Percentiles rank a stretch among this genome's conserved stretches.
These are phyloP conservation scores for Zaprionus nigranus DNA, from an alignment of 1,140 invertebrate species.

Conservation along the genomic window DNA sequence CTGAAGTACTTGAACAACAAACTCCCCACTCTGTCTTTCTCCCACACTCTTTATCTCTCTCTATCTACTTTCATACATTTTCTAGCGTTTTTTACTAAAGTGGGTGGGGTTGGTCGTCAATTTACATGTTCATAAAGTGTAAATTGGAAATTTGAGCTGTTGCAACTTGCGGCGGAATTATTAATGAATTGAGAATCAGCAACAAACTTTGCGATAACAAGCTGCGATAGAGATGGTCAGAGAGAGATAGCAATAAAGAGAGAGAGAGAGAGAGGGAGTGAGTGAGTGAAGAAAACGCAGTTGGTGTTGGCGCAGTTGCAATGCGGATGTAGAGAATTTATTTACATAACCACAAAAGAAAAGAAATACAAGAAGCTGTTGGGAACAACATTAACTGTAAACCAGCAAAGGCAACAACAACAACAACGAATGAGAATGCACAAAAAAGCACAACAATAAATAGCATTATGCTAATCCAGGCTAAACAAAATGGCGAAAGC, in stretches of 20 bases:
- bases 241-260: background rate
- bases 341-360: slow-evolving; percentile 62
- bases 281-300: slow-evolving; percentile 23
- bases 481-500: slow-evolving; percentile 77
- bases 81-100: background rate
- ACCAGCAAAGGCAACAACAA: slow-evolving; percentile 32
- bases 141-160: slow-evolving; percentile 56
- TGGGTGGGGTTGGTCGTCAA: slow-evolving; percentile 38
- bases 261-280: background rate
- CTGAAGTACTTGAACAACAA: slow-evolving; percentile 20
- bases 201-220: slow-evolving; percentile 51
- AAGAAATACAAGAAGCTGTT: slow-evolving; percentile 53
- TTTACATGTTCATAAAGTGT: slow-evolving; percentile 59
- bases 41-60: background rate
- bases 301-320: slow-evolving; percentile 40
- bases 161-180: slow-evolving; percentile 49
- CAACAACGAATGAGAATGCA: slow-evolving; percentile 45
- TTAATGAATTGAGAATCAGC: slow-evolving; percentile 58
- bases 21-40: background rate
- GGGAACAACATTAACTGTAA: slow-evolving; percentile 69
- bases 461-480: slow-evolving; percentile 78
- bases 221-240: slow-evolving; percentile 4
- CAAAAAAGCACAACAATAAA: slow-evolving; percentile 78
- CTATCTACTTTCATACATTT: background rate
- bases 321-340: slow-evolving; percentile 58